Conservation (phyloP, 2,888 invertebrate species). For the Drosophila percnosoma region DNA sequence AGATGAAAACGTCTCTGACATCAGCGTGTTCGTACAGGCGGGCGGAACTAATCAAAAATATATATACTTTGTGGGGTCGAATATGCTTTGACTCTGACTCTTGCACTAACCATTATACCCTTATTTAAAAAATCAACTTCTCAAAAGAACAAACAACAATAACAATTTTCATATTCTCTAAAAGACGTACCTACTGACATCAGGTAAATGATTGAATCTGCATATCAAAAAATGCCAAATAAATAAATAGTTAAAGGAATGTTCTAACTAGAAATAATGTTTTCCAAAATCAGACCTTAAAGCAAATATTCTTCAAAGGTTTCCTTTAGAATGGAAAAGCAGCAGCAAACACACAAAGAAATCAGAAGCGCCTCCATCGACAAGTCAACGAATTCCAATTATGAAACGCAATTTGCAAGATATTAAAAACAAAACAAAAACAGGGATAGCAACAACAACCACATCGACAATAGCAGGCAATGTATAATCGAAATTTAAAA, state of each 20-base stretch:
- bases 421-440: background rate
- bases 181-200: background rate
- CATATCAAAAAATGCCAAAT: background rate
- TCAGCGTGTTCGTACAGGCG: too few species aligned
- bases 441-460: background rate
- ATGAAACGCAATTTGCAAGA: constrained; percentile 1
- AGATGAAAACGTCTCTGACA: background rate
- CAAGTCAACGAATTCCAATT: constrained; percentile 10
- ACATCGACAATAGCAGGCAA: background rate
- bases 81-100: background rate
- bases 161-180: background rate
- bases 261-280: background rate
- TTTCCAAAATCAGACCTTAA: background rate
- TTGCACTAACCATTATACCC: background rate
- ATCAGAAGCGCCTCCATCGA: background rate
- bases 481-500: constrained; percentile 5
- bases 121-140: background rate
- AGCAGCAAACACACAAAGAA: background rate
- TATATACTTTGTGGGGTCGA: background rate
- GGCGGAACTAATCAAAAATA: background rate
- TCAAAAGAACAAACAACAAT: background rate
- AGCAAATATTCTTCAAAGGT: background rate
- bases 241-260: background rate
- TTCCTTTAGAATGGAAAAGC: background rate
- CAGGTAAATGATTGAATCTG: background rate